phyloP scores from a whole-genome alignment of 2,888 invertebrate species.

The Macrosiphum euphorbiae region DNA sequence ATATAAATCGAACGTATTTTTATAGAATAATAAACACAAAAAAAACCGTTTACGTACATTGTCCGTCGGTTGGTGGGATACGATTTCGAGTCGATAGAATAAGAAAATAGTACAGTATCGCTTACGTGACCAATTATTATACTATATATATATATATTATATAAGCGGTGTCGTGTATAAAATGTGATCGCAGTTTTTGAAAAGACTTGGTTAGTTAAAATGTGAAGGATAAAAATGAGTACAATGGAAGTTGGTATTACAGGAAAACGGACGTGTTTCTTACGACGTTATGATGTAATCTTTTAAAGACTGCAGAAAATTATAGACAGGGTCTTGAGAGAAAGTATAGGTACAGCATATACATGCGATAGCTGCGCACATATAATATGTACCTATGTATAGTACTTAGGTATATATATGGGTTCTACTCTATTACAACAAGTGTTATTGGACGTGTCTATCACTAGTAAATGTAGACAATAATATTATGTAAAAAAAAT shows the following conservation, averaged over 20 bases:
- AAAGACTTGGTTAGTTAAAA: constrained; percentile 16
- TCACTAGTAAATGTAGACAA: constrained; percentile 6
- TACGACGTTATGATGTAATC: constrained; percentile 10
- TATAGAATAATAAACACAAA: background rate
- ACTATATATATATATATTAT: background rate
- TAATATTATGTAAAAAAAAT: background rate
- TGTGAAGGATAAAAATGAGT: background rate
- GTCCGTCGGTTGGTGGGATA: background rate
- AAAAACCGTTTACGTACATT: constrained; percentile 6
- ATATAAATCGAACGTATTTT: background rate
- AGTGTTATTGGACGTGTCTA: constrained; percentile 24
- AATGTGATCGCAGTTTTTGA: background rate
- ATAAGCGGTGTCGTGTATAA: background rate
- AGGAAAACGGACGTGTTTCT: background rate
- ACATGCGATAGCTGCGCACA: too few species aligned
- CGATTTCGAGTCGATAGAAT: background rate
- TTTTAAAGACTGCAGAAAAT: background rate
- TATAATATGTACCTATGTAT: background rate
- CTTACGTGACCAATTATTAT: constrained; percentile 37
- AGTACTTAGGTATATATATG: background rate
- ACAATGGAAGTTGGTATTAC: background rate
- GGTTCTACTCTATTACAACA: constrained; percentile 2
- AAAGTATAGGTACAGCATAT: background rate
- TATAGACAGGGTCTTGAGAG: constrained; percentile 27
- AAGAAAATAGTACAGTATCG: background rate